Evolutionary conservation across 2,888 invertebrate species (phyloP).

Genomic region (Lamproptera curius): DNA sequence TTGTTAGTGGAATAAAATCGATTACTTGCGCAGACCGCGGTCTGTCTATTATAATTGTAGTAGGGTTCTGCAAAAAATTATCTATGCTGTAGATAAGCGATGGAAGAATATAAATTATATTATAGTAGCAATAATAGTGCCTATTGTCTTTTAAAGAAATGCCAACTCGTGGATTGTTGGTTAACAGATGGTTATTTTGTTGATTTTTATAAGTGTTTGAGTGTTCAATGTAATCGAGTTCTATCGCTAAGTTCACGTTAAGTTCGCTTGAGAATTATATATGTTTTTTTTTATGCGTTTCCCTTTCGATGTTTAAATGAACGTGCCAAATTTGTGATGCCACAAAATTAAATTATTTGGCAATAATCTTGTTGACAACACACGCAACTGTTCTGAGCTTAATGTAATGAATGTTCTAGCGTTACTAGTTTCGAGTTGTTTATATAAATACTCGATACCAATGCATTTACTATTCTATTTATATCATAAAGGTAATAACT

Average conservation of each 20-base stretch:
- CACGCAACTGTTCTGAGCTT: conserved; percentile 48
- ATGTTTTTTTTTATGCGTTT: conserved; percentile 37
- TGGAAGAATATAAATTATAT: conserved; percentile 61
- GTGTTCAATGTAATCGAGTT: conserved; percentile 48
- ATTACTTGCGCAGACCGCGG: conserved; percentile 49
- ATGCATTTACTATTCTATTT: conserved; percentile 37
- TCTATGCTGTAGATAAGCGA: conserved; percentile 72
- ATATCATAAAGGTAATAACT: conserved; percentile 18
- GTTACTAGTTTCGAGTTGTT: conserved; percentile 28
- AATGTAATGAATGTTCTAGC: conserved; percentile 34
- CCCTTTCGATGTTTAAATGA: conserved; percentile 30
- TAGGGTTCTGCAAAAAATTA: conserved; percentile 73
- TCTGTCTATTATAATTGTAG: conserved; percentile 66
- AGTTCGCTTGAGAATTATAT: conserved; percentile 35
- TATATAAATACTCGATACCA: conserved; percentile 35
- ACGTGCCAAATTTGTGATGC: conserved; percentile 65
- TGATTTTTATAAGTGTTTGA: conserved; percentile 66
- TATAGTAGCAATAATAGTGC: conserved; percentile 77
- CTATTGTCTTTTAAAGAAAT: conserved; percentile 72
- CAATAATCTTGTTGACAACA: conserved; percentile 37
- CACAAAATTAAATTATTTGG: conserved; percentile 43
- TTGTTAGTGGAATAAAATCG: conserved; percentile 59
- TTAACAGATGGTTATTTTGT: conserved; percentile 61
- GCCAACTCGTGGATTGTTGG: conserved; percentile 45
- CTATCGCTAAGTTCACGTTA: conserved; percentile 39